Evolutionary conservation across 2,888 invertebrate genomes (phyloP), one percentile per base, ranked within the genome.

Genomic region (Eristalis tenax): DNA sequence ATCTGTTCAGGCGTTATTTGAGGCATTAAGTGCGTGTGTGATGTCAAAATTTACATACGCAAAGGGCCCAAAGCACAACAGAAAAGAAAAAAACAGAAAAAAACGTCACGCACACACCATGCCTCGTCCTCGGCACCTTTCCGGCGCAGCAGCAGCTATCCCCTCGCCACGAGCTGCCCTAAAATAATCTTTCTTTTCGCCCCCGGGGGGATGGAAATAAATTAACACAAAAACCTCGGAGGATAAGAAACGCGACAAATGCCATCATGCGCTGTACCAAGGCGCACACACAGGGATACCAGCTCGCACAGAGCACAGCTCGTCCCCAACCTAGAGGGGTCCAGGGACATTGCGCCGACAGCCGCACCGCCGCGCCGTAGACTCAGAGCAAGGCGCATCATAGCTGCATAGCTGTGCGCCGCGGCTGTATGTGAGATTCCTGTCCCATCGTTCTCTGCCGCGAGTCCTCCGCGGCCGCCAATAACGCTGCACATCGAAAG

Each of bases 21-120:
- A 77, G 76, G 88, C 80, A 88, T 80, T 88, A 88, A 89, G 89
- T 89, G 89, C 89, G 89, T 89, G 89, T 89, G 89, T 89, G 89
- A 89, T 89, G 89, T 89, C 89, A 89, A 89, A 89, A 89, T 89
- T 89, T 89, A 89, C 89, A 89, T 89, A 89, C 88, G 89, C 85
- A 84, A 86, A 83, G 86, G 80, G 76, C 80, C 77, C 75, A 88
- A 65, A 77, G 66, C 73, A 56, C 61, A 64, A 59, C 64, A 0
- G 15, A 10, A 6, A 11, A 18, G 10, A 64, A 0, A 15, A 18
- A 18, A 13, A 22, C 8, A 18, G 8, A 22, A 65, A 65, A 32
- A 65, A 65, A 23, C 23, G 26, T 26, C 59, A 59, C 59, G 26
- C 26, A 59, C 59, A 59, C 43, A 38, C 50, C 63, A 76, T 50